phyloP scores from a whole-genome alignment of 1,140 invertebrate genomes.

The Pseudomyrmex dendroicus region DNA sequence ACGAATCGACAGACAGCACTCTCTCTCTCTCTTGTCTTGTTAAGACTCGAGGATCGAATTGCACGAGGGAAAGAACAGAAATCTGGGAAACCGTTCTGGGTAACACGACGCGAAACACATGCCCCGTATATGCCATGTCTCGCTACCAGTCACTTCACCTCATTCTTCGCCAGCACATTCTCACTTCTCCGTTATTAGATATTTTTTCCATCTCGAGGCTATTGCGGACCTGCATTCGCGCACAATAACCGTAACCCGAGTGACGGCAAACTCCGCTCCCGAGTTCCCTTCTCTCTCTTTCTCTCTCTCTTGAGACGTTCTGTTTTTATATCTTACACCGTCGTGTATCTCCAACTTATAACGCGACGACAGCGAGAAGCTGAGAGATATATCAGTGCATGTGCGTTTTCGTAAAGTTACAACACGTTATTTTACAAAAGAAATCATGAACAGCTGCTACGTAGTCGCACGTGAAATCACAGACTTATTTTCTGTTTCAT shows the following conservation, averaged over 20 bases:
- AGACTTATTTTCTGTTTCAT: no score
- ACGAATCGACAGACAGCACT: conserved; percentile 7
- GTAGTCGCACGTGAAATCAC: no score
- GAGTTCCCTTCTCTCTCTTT: not conserved
- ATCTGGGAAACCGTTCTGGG: conserved; percentile 74
- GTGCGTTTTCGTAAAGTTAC: not conserved
- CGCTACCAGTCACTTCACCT: conserved; percentile 27
- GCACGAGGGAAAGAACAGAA: conserved; percentile 62
- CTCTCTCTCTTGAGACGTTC: not conserved
- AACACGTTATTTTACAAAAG: no score
- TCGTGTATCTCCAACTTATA: not conserved
- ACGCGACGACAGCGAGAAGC: conserved; percentile 9
- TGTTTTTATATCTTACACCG: conserved; percentile 31
- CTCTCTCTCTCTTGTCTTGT: conserved; percentile 26
- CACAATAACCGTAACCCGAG: conserved; percentile 48
- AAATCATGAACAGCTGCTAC: no score
- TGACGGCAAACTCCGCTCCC: conserved; percentile 31
- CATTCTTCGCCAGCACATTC: conserved; percentile 45
- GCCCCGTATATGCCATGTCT: conserved; percentile 40
- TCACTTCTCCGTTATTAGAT: conserved; percentile 76
- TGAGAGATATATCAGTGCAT: conserved; percentile 5
- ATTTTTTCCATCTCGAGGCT: conserved; percentile 66
- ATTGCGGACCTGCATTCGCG: conserved; percentile 30
- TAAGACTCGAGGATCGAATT: conserved; percentile 67
- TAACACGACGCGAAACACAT: conserved; percentile 74